Conservation (phyloP, 2,113 vertebrate genomes). For the Pao palembangensis region DNA sequence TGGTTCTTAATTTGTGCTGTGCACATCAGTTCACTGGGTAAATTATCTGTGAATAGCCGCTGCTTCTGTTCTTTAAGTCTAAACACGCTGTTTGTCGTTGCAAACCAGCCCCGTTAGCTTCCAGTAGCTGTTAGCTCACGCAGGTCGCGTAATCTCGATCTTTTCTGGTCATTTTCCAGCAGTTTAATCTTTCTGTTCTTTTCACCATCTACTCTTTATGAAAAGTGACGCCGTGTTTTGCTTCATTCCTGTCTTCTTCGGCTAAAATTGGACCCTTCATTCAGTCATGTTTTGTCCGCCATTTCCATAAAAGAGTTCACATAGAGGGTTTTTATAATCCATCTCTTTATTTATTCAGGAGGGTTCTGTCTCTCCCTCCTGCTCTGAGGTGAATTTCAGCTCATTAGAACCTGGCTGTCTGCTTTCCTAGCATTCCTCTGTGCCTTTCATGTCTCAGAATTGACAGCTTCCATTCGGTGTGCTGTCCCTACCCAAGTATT, state of each 20-base stretch:
- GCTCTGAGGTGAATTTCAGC: conserved; percentile 29
- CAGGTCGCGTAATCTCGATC: not conserved
- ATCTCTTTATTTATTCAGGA: conserved; percentile 1
- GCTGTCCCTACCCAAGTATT: conserved; percentile 12
- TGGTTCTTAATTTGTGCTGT: not conserved
- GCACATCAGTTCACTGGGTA: not conserved
- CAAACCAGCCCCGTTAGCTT: not conserved
- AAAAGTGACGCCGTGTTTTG: not conserved
- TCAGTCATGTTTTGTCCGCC: not conserved
- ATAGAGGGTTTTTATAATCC: not conserved
- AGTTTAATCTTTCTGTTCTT: not conserved
- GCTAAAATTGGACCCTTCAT: not conserved
- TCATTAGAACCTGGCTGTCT: conserved; percentile 14
- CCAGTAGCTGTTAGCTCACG: not conserved
- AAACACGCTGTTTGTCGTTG: not conserved
- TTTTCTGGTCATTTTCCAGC: too few relatives aligned
- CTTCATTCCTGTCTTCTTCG: not conserved
- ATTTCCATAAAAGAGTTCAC: not conserved
- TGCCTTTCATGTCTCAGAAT: conserved; percentile 20
- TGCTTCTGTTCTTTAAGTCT: not conserved
- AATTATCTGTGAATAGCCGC: too few relatives aligned
- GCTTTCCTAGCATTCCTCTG: conserved; percentile 19
- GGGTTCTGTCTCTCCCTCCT: conserved; percentile 29
- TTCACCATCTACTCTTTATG: not conserved
- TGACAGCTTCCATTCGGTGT: conserved; percentile 6